Evolutionary conservation across 2,113 vertebrate species (phyloP).

Genomic region (Gobio gobio): DNA sequence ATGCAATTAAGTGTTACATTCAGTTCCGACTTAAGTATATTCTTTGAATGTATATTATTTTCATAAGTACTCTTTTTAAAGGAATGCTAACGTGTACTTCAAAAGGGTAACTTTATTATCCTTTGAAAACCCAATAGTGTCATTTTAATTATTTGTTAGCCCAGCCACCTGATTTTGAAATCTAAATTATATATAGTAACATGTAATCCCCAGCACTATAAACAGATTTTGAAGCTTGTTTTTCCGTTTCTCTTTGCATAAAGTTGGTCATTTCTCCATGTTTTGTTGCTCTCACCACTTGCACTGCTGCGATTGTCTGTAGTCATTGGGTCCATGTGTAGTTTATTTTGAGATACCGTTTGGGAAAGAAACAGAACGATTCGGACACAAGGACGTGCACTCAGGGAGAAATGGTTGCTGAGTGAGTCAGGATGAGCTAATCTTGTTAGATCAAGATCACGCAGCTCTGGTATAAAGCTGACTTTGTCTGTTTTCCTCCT

Average conservation of each 20-base stretch:
- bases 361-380: conserved; percentile 22
- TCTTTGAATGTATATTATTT: no score
- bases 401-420: not conserved
- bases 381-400: conserved; percentile 11
- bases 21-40: no score
- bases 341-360: conserved; percentile 6
- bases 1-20: no score
- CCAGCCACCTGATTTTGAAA: not conserved
- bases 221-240: not conserved
- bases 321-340: not conserved
- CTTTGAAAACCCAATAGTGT: not conserved
- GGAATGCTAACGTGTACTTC: no score
- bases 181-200: not conserved
- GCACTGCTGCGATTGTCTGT: not conserved
- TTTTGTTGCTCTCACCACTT: not conserved
- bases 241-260: not conserved
- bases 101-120: no score
- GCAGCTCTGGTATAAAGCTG: conserved; percentile 22
- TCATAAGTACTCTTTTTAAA: no score
- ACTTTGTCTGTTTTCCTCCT: conserved; percentile 11
- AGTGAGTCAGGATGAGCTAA: conserved; percentile 39
- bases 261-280: not conserved
- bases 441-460: conserved; percentile 24
- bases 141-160: not conserved
- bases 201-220: not conserved